Percentiles rank a stretch among this genome's conserved stretches.
phyloP scores from a whole-genome alignment of 2,797 vertebrate genomes.

The Gymnodraco acuticeps region DNA sequence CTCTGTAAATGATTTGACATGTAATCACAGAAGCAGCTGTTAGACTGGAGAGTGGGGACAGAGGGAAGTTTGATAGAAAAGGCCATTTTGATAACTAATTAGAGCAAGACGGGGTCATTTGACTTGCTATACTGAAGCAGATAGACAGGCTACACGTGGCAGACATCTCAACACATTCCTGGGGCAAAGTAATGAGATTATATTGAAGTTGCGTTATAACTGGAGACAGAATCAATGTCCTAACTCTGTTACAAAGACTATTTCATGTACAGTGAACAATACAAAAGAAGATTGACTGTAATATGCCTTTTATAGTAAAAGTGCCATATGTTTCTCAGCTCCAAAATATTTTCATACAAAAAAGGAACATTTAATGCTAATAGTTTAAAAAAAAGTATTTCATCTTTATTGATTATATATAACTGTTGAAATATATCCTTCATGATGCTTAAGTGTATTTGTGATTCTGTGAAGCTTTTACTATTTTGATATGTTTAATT shows the following conservation, averaged over 20 bases:
- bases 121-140: background rate
- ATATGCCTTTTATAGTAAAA: conserved; percentile 66
- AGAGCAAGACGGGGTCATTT: background rate
- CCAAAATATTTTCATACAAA: conserved; percentile 77
- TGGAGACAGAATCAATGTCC: conserved; percentile 42
- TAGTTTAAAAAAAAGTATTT: conserved; percentile 42
- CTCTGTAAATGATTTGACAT: background rate
- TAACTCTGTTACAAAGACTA: conserved; percentile 20
- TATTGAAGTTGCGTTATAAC: conserved; percentile 9
- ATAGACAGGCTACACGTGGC: background rate
- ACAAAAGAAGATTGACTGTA: conserved; percentile 41
- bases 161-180: background rate
- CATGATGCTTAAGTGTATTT: conserved; percentile 51
- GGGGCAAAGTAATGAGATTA: conserved; percentile 32
- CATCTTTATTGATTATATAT: conserved; percentile 53
- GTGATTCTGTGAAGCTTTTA: conserved; percentile 64
- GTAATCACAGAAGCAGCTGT: background rate
- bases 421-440: conserved; percentile 59
- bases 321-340: conserved; percentile 57
- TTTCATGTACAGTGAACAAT: conserved; percentile 49
- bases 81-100: background rate
- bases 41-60: background rate
- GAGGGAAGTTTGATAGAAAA: background rate
- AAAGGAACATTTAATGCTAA: conserved; percentile 54
- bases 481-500: conserved; percentile 80